phyloP scores from a whole-genome alignment of 1,140 invertebrate genomes.

The Bilobella aurantiaca region DNA sequence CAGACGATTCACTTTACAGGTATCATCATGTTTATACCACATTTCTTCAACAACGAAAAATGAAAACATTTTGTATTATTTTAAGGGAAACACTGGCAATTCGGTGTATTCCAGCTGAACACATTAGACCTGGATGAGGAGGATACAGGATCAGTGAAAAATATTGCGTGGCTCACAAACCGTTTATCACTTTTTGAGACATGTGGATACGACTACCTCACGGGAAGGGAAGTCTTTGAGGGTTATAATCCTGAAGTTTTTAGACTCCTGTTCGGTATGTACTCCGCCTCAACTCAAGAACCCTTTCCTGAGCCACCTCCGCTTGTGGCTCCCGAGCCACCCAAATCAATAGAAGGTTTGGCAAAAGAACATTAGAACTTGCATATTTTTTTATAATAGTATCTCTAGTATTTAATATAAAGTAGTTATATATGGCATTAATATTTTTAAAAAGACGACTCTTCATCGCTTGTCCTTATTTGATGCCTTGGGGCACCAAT shows the following conservation, averaged over 20 bases:
- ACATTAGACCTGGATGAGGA: conserved; percentile 61
- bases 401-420: neutral
- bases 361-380: neutral
- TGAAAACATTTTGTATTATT: too few relatives aligned
- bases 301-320: neutral
- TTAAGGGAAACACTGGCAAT: conserved; percentile 61
- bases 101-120: conserved; percentile 75
- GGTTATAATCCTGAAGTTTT: conserved; percentile 69
- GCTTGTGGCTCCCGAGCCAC: neutral
- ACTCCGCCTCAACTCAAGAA: conserved; percentile 38
- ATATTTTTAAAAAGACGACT: neutral
- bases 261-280: conserved; percentile 63
- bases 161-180: conserved; percentile 64
- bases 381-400: too few relatives aligned
- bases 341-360: neutral
- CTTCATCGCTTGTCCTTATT: too few relatives aligned
- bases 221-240: conserved; percentile 52
- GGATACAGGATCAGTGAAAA: conserved; percentile 47
- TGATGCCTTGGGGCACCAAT: too few relatives aligned
- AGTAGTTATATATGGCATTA: neutral
- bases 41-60: too few relatives aligned
- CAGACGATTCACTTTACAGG: conserved; percentile 69
- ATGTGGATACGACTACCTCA: conserved; percentile 53
- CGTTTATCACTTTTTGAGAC: conserved; percentile 55
- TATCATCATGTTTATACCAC: too few relatives aligned